Percentiles rank a stretch among this genome's conserved stretches.
These are phyloP conservation scores for Triplophysa rosa DNA, from an alignment of 2,113 vertebrate genomes.

Conservation along the genomic window DNA sequence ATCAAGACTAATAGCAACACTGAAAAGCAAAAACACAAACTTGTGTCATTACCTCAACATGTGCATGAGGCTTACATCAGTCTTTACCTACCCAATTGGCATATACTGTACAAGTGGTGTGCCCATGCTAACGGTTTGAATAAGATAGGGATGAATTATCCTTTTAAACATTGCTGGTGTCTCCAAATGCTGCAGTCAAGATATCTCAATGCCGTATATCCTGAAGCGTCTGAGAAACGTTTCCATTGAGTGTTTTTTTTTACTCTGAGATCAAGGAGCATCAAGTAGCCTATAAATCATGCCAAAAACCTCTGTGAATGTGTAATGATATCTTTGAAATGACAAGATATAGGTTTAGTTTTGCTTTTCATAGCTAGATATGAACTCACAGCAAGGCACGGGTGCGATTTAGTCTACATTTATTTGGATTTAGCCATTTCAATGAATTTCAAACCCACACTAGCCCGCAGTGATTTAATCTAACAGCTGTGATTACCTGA, in stretches of 20 bases:
- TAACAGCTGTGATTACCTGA: constrained; percentile 1
- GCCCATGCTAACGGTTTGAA: too few species aligned
- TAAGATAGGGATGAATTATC: too few species aligned
- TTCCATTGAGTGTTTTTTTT: constrained; percentile 29
- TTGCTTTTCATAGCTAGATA: not conserved
- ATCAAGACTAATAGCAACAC: not conserved
- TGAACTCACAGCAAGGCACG: not conserved
- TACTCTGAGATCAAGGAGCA: constrained; percentile 56
- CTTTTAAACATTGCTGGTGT: constrained; percentile 31
- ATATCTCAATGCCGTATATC: constrained; percentile 59
- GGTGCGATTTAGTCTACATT: not conserved
- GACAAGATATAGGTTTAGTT: not conserved
- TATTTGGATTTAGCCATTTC: constrained; percentile 13
- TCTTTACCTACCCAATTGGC: not conserved
- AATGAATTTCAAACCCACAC: not conserved
- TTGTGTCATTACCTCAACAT: not conserved
- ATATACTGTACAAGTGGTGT: too few species aligned
- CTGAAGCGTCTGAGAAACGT: constrained; percentile 52
- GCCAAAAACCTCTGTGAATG: not conserved
- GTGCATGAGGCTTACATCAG: constrained; percentile 14
- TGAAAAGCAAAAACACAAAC: not conserved
- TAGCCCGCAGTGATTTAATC: not conserved
- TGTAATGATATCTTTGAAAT: not conserved
- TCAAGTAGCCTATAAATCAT: not conserved
- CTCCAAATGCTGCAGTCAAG: constrained; percentile 52